Base-by-base conservation (phyloP, 2,797 vertebrate genomes). In the Podarcis siculus region DNA sequence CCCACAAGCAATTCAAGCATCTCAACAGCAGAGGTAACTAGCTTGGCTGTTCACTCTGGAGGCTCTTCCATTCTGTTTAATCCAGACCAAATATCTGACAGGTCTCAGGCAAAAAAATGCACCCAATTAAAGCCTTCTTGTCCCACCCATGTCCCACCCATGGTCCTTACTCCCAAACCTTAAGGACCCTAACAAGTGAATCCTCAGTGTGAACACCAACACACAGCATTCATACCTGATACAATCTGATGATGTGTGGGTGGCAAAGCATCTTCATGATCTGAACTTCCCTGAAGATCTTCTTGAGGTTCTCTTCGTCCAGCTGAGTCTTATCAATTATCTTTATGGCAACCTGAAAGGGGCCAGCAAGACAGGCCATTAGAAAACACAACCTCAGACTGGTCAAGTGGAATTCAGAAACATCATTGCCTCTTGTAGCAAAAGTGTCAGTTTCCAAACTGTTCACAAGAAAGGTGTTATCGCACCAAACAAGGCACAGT, bases 211-310 rank as follows among this genome's bases (percentile, higher is more conserved):
- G 15, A 12, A 8, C 3, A 4, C 71, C 23, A 45, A 5, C 7
- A 7, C 86, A 2, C 71, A 23, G 58, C 0, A 77, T 58, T 61
- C 93, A 80, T 95, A 99, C 99, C 99, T 99, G 99, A 95, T 99
- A 99, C 25, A 99, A 97, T 92, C 99, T 97, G 95, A 99, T 99
- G 96, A 99, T 99, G 90, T 99, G 99, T 0, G 99, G 99, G 94
- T 99, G 99, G 95, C 98, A 98, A 90, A 99, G 97, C 98, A 99
- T 98, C 97, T 99, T 99, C 99, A 99, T 99, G 93, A 99, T 99
- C 96, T 99, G 98, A 89, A 99, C 99, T 95, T 99, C 99, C 93
- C 99, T 97, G 95, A 99, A 99, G 91, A 99, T 99, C 97, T 99
- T 99, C 97, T 99, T 99, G 93, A 99, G 97, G 95, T 99, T 99